phyloP scores from a whole-genome alignment of 2,888 invertebrate genomes.

The Tetranychus truncatus region DNA sequence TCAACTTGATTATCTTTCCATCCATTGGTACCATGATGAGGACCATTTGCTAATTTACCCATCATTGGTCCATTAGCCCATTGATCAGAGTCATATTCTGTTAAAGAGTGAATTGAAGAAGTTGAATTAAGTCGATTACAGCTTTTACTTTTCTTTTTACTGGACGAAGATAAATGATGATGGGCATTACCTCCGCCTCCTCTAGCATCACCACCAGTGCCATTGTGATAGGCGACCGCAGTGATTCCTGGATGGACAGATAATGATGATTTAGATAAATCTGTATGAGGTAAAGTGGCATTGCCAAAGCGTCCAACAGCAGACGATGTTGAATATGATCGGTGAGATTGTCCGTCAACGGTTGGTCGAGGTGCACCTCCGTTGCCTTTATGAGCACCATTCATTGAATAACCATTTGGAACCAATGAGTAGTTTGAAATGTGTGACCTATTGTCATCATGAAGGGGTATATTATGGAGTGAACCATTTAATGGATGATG shows the following conservation, averaged over 20 bases:
- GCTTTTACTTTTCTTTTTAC: conserved; percentile 21
- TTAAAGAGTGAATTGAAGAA: conserved; percentile 25
- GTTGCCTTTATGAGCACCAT: conserved; percentile 30
- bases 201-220: conserved; percentile 41
- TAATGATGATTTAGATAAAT: conserved; percentile 14
- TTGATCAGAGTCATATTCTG: conserved; percentile 65
- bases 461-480: conserved; percentile 21
- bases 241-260: background rate
- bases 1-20: conserved; percentile 94
- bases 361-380: conserved; percentile 31
- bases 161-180: conserved; percentile 8
- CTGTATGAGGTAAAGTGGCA: conserved; percentile 10
- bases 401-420: conserved; percentile 14
- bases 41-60: background rate
- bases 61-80: conserved; percentile 18
- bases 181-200: conserved; percentile 13
- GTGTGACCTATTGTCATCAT: conserved; percentile 55
- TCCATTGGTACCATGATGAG: conserved; percentile 17
- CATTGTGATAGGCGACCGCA: background rate
- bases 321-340: conserved; percentile 65
- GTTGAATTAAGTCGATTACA: conserved; percentile 22
- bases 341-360: conserved; percentile 72
- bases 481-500: conserved; percentile 16
- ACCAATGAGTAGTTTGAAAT: conserved; percentile 43
- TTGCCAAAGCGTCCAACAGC: conserved; percentile 21